These are phyloP conservation scores for Rhinella marina DNA, from an alignment of 2,797 vertebrate species.

Conservation along the genomic window DNA sequence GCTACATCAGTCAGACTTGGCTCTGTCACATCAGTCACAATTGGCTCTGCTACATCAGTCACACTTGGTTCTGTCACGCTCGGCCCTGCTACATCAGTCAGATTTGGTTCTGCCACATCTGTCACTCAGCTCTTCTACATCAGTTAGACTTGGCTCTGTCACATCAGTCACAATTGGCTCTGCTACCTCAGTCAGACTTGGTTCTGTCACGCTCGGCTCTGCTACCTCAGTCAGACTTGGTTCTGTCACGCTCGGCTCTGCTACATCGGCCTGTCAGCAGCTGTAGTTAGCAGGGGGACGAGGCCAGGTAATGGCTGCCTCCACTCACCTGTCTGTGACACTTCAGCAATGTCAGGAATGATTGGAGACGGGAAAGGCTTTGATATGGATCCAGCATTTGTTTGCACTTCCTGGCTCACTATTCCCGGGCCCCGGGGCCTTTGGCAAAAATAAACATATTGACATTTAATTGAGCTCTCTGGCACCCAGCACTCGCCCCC, in stretches of 20 bases:
- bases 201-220: background rate
- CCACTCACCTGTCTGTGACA: slow-evolving; percentile 60
- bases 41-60: background rate
- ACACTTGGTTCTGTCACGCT: background rate
- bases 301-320: slow-evolving; percentile 17
- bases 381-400: slow-evolving; percentile 63
- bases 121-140: background rate
- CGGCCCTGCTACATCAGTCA: background rate
- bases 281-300: background rate
- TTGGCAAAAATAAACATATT: slow-evolving; percentile 70
- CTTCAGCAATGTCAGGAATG: slow-evolving; percentile 64
- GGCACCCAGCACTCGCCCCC: slow-evolving; percentile 62
- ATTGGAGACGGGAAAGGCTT: slow-evolving; percentile 59
- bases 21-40: background rate
- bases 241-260: background rate
- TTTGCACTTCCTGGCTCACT: slow-evolving; percentile 70
- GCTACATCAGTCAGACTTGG: background rate
- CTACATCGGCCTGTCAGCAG: slow-evolving; percentile 22
- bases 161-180: background rate
- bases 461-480: slow-evolving; percentile 66
- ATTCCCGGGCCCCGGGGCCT: slow-evolving; percentile 64
- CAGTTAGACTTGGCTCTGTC: background rate
- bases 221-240: background rate
- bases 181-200: too few relatives aligned
- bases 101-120: background rate